A percentile compares a stretch with the other conserved stretches of the same genome.
Conservation (phyloP, 2,113 vertebrate species). For the Scophthalmus maximus region DNA sequence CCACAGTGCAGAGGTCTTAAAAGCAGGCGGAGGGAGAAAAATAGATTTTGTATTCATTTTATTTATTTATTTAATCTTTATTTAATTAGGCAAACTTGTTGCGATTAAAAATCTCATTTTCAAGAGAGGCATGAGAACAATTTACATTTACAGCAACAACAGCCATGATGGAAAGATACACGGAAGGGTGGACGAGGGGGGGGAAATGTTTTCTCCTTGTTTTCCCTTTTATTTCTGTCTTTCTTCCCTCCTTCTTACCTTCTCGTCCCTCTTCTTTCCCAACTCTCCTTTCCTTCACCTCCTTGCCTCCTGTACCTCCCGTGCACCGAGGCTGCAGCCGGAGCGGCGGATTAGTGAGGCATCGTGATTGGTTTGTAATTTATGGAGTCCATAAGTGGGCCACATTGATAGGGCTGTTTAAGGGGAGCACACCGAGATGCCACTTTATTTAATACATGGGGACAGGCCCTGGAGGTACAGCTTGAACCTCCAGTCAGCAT, state of each 20-base stretch:
- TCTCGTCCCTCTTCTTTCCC: conserved; percentile 5
- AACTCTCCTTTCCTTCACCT: not conserved
- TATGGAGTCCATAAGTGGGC: conserved; percentile 78
- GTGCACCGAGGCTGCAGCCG: no score
- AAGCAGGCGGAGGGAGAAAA: conserved; percentile 64
- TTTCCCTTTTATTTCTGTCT: not conserved
- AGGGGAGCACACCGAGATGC: conserved; percentile 49
- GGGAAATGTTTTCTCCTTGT: not conserved
- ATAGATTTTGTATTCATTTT: no score
- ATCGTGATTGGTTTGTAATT: conserved; percentile 76
- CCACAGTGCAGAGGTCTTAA: conserved; percentile 73
- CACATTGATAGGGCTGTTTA: conserved; percentile 81
- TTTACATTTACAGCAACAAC: no score
- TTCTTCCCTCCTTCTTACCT: not conserved
- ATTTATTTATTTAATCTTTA: no score
- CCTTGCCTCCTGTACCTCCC: conserved; percentile 33
- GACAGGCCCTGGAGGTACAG: conserved; percentile 60
- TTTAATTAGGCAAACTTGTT: no score
- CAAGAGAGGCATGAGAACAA: no score
- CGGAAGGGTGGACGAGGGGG: conserved; percentile 9
- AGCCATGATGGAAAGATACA: conserved; percentile 60
- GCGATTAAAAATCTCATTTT: no score
- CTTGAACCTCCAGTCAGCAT: conserved; percentile 46
- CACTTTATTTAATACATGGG: conserved; percentile 77
- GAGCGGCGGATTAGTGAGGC: conserved; percentile 53